Evolutionary conservation across 2,888 invertebrate species (phyloP).

Genomic region (Mayetiola destructor): DNA sequence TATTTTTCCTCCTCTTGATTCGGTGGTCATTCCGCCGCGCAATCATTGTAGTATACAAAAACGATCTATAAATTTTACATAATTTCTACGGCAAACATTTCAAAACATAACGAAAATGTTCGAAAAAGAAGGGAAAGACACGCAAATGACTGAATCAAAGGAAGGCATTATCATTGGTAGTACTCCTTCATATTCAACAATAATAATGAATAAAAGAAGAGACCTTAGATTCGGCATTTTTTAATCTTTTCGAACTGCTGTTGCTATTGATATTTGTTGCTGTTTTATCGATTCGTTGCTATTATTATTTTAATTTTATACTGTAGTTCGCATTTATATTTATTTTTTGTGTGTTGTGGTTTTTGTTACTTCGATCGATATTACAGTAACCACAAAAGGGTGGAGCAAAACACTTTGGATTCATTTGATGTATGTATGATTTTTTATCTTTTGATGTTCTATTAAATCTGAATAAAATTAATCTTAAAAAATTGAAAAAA

Average conservation of each 20-base stretch:
- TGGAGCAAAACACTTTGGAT: background rate
- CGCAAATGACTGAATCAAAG: background rate
- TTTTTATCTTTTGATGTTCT: background rate
- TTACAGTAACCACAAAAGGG: constrained; percentile 6
- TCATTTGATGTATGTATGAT: background rate
- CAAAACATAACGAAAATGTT: background rate
- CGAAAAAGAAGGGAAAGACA: background rate
- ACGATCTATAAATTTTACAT: constrained; percentile 13
- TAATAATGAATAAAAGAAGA: background rate
- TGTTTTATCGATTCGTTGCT: background rate
- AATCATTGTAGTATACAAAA: constrained; percentile 10
- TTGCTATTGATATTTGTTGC: background rate
- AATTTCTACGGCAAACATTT: constrained; percentile 12
- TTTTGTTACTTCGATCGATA: too few relatives aligned
- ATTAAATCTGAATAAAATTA: too few relatives aligned
- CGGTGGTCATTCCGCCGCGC: background rate
- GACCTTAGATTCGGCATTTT: constrained; percentile 5
- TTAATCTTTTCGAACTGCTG: background rate
- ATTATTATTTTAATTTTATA: too few relatives aligned
- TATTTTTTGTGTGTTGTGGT: background rate
- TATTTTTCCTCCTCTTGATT: background rate
- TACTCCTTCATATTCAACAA: background rate
- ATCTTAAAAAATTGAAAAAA: too few relatives aligned
- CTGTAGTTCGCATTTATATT: too few relatives aligned
- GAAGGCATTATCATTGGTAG: background rate